Conservation (phyloP, 53 echinoderm and acorn worm genomes). For the Holothuria leucospilota region DNA sequence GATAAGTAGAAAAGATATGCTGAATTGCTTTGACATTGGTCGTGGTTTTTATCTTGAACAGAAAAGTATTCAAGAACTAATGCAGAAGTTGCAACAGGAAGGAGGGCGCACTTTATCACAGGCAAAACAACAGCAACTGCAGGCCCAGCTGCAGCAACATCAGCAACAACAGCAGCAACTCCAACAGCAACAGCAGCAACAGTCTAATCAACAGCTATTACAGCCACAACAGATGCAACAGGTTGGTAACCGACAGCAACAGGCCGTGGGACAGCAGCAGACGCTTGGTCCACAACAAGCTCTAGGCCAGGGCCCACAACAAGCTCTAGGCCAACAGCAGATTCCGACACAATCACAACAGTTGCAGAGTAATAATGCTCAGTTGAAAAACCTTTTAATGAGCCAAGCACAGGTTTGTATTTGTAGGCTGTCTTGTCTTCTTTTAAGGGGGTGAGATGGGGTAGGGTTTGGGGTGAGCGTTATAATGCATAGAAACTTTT, state of each 20-base stretch:
- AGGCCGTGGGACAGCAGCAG: constrained; percentile 52
- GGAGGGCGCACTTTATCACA: constrained; percentile 53
- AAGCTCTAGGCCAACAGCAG: background rate
- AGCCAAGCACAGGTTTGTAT: constrained; percentile 45
- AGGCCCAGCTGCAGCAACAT: constrained; percentile 54
- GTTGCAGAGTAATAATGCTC: constrained; percentile 42
- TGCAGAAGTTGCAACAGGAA: constrained; percentile 34
- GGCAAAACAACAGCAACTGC: constrained; percentile 53
- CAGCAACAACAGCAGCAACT: constrained; percentile 65
- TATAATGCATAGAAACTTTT: no score
- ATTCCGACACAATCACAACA: constrained; percentile 28
- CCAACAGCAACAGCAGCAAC: constrained; percentile 72
- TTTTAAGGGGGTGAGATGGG: no score
- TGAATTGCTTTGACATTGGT: no score
- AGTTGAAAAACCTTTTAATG: constrained; percentile 47
- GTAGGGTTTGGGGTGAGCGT: no score
- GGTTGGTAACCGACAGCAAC: constrained; percentile 57
- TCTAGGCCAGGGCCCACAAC: no score
- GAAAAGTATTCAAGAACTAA: constrained; percentile 10
- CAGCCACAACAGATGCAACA: constrained; percentile 30
- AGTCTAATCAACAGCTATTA: constrained; percentile 25
- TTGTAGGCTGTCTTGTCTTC: no score
- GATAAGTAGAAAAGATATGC: no score
- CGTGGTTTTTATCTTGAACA: background rate
- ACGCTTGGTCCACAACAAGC: background rate